A percentile compares a stretch with the other conserved stretches of the same genome.
These are phyloP conservation scores for Stegana nigrithorax DNA, from an alignment of 2,888 invertebrate genomes.

Conservation along the genomic window DNA sequence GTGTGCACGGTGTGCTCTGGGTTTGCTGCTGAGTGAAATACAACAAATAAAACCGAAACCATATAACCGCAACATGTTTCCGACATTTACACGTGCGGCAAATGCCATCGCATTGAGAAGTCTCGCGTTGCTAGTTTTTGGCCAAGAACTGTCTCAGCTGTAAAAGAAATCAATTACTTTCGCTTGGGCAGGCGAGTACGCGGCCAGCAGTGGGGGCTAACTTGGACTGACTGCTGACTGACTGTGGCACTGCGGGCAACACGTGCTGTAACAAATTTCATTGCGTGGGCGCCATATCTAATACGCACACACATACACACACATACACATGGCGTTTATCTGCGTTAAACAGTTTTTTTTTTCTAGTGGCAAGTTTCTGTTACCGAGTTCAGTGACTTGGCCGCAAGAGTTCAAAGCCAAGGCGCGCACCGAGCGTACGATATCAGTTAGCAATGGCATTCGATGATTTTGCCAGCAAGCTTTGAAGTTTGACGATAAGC, in stretches of 20 bases:
- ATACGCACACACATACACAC: constrained; percentile 39
- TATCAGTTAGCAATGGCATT: constrained; percentile 47
- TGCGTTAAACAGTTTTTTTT: constrained; percentile 47
- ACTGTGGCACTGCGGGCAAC: constrained; percentile 29
- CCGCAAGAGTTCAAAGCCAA: constrained; percentile 13
- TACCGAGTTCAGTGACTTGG: constrained; percentile 25
- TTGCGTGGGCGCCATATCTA: constrained; percentile 59
- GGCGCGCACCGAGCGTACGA: constrained; percentile 17
- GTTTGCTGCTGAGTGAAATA: too few species aligned
- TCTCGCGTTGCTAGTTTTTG: too few species aligned
- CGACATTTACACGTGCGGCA: constrained; percentile 57
- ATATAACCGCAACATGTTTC: constrained; percentile 56
- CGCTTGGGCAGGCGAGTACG: constrained; percentile 39
- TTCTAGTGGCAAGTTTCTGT: background rate
- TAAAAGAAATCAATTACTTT: constrained; percentile 59
- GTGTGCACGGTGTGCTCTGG: too few species aligned
- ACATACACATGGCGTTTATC: constrained; percentile 29
- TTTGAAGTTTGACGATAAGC: constrained; percentile 53
- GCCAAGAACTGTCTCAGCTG: constrained; percentile 35
- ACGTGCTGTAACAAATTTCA: constrained; percentile 56
- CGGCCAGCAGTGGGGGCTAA: background rate
- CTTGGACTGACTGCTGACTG: constrained; percentile 10
- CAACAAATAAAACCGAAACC: too few species aligned
- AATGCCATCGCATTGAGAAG: constrained; percentile 29
- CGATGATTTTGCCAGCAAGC: constrained; percentile 32